Evolutionary conservation across 2,113 vertebrate genomes (phyloP).

Genomic region (Puntigrus tetrazona): DNA sequence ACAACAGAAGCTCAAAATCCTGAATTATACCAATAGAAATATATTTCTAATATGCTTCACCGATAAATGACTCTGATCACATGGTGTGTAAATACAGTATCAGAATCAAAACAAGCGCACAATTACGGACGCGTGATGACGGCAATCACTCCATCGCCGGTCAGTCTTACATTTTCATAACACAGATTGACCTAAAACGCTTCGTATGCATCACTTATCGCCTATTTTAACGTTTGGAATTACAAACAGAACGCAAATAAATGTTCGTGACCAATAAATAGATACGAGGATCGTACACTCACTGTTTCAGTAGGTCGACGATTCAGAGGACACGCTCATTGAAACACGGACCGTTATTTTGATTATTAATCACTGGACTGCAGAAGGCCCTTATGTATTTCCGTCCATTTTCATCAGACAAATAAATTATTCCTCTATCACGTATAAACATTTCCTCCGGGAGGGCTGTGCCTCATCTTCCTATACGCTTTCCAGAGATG

Average conservation of each 20-base stretch:
- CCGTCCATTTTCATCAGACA: not conserved
- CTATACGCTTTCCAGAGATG: slow-evolving; percentile 52
- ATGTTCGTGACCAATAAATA: slow-evolving; percentile 4
- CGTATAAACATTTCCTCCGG: not conserved
- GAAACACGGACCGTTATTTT: slow-evolving; percentile 17
- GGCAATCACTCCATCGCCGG: not conserved
- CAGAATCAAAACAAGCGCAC: slow-evolving; percentile 26
- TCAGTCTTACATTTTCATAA: not conserved
- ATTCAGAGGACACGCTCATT: slow-evolving; percentile 29
- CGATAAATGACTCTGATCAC: not conserved
- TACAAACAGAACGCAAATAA: not conserved
- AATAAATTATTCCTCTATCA: slow-evolving; percentile 6
- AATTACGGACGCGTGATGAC: slow-evolving; percentile 11
- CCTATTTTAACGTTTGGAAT: not conserved
- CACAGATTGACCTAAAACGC: not conserved
- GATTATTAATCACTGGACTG: not conserved
- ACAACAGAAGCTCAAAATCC: not conserved
- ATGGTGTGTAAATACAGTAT: slow-evolving; percentile 1
- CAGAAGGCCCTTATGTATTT: not conserved
- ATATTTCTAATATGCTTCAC: not conserved
- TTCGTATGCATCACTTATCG: not conserved
- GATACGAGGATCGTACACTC: slow-evolving; percentile 23
- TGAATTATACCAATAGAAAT: not conserved
- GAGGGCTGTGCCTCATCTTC: slow-evolving; percentile 12
- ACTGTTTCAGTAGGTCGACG: slow-evolving; percentile 46